phyloP scores from a whole-genome alignment of 2,797 vertebrate species.

The Hipposideros larvatus region DNA sequence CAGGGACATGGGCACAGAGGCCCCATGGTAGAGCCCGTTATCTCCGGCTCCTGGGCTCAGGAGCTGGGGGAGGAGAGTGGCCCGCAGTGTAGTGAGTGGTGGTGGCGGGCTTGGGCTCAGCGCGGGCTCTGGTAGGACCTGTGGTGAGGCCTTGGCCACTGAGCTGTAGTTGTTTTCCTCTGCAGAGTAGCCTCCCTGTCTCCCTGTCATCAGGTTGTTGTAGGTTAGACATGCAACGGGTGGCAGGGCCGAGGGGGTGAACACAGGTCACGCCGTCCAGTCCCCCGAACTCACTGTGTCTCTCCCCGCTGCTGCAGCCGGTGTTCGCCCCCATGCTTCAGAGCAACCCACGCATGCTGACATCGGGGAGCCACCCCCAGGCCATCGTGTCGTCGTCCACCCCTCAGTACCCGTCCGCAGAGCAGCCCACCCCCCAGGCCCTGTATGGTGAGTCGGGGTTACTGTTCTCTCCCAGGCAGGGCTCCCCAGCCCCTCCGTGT shows the following conservation, averaged over 20 bases:
- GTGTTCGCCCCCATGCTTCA: conserved; percentile 96
- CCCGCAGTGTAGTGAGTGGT: neutral
- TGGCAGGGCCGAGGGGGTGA: neutral
- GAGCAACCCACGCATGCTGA: conserved; percentile 92
- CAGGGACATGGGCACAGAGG: no score
- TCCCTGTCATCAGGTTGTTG: no score
- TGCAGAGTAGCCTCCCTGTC: accelerated
- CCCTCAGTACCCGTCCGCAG: conserved; percentile 93
- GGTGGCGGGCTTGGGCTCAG: neutral
- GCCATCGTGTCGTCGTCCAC: conserved; percentile 92
- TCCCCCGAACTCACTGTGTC: neutral
- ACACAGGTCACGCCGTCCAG: accelerated
- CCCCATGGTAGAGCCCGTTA: neutral
- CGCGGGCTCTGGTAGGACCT: neutral
- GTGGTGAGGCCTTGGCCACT: neutral
- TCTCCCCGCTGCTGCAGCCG: conserved; percentile 83
- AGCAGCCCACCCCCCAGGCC: conserved; percentile 94
- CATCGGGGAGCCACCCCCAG: conserved; percentile 93
- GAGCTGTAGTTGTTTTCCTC: neutral
- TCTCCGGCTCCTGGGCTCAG: neutral
- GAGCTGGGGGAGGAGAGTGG: neutral
- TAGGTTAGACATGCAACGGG: no score
- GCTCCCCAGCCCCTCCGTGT: neutral
- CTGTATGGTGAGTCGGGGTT: conserved; percentile 91
- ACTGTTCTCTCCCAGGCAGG: neutral